Percentiles rank a stretch among this genome's conserved stretches.
Conservation (phyloP, 2,113 vertebrate species). For the Dolichotis patagonum region DNA sequence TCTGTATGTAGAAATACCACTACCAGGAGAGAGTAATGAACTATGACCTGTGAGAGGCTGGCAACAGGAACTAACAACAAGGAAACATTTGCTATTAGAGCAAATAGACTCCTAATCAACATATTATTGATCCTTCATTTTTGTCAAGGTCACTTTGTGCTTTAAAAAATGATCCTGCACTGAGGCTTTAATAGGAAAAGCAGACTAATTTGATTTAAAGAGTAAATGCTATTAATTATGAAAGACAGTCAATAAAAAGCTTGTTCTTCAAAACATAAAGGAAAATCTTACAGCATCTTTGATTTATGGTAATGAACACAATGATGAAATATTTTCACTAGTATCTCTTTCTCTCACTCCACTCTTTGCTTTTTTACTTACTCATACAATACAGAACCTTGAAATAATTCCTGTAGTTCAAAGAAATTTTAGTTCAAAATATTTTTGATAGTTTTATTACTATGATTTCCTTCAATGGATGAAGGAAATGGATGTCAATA, state of each 20-base stretch:
- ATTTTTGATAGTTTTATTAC: conserved; percentile 25
- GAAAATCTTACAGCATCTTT: conserved; percentile 84
- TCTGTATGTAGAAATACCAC: conserved; percentile 77
- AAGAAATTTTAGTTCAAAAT: conserved; percentile 42
- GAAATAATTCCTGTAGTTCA: conserved; percentile 15
- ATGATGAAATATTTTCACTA: conserved; percentile 84
- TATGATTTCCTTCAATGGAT: background rate
- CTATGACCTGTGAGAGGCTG: conserved; percentile 82
- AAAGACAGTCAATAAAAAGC: conserved; percentile 90
- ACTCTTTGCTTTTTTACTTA: conserved; percentile 32
- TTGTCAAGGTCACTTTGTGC: conserved; percentile 97
- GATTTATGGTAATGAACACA: conserved; percentile 88
- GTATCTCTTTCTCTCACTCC: conserved; percentile 24
- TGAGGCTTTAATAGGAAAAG: conserved; percentile 93
- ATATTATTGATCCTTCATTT: conserved; percentile 95
- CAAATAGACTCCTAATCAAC: conserved; percentile 95
- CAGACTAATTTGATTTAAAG: conserved; percentile 94
- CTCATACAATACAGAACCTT: conserved; percentile 1
- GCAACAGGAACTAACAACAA: conserved; percentile 81
- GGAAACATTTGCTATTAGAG: conserved; percentile 89
- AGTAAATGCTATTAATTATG: conserved; percentile 93
- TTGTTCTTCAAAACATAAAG: conserved; percentile 87
- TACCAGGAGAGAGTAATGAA: conserved; percentile 81
- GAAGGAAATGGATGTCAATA: background rate
- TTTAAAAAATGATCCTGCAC: conserved; percentile 96